Percentiles rank a stretch among this genome's conserved stretches.
These are phyloP conservation scores for Drosophila bipectinata DNA, from an alignment of 1,140 invertebrate species.

Conservation along the genomic window DNA sequence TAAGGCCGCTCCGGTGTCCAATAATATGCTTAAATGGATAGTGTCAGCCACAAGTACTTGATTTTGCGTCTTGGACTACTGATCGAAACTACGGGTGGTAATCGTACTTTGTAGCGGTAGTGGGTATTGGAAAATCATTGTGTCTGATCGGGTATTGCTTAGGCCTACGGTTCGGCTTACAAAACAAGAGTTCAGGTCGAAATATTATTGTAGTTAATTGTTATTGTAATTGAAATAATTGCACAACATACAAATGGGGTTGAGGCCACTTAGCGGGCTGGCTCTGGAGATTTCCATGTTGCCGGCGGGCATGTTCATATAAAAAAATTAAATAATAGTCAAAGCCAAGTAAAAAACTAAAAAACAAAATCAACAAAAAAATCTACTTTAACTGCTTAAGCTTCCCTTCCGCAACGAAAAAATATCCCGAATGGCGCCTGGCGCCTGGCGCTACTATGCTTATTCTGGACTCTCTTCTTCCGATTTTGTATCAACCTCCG, in stretches of 20 bases:
- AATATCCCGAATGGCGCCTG: slow-evolving; percentile 39
- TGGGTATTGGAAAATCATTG: slow-evolving; percentile 21
- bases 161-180: slow-evolving; percentile 12
- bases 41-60: slow-evolving; percentile 1
- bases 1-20: slow-evolving; percentile 78
- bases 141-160: slow-evolving; percentile 23
- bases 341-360: slow-evolving; percentile 54
- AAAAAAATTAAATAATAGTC: slow-evolving; percentile 26
- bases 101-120: neutral
- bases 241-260: slow-evolving; percentile 49
- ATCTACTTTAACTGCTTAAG: slow-evolving; percentile 43
- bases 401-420: slow-evolving; percentile 15
- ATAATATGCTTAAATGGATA: slow-evolving; percentile 18
- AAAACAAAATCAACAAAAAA: slow-evolving; percentile 53
- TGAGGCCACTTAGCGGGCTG: slow-evolving; percentile 13
- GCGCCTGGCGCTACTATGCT: slow-evolving; percentile 44
- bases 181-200: slow-evolving; percentile 6
- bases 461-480: slow-evolving; percentile 6
- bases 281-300: slow-evolving; percentile 24
- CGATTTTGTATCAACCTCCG: slow-evolving; percentile 11
- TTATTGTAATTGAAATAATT: slow-evolving; percentile 42
- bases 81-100: no score
- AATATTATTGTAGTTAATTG: slow-evolving; percentile 4
- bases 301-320: slow-evolving; percentile 4
- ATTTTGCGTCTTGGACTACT: slow-evolving; percentile 15